These are phyloP conservation scores for Streblospio benedicti DNA, from an alignment of 1,140 invertebrate genomes.

Conservation along the genomic window DNA sequence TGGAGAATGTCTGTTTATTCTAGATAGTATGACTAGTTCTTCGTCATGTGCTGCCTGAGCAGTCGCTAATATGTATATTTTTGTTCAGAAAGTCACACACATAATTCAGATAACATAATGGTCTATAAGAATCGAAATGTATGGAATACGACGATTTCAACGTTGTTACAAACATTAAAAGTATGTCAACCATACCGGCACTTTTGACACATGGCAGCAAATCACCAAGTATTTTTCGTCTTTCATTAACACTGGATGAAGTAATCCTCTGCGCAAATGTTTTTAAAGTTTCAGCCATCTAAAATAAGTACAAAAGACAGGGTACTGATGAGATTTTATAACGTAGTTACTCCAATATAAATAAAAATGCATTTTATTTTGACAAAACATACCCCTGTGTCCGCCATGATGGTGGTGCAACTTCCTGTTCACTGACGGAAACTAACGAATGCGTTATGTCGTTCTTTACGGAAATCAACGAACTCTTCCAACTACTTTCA, in stretches of 20 bases:
- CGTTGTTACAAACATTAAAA: background rate
- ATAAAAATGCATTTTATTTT: constrained; percentile 9
- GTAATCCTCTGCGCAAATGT: constrained; percentile 70
- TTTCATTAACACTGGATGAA: constrained; percentile 64
- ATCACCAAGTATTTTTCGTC: constrained; percentile 61
- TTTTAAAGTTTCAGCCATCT: constrained; percentile 66
- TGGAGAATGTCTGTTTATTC: no score
- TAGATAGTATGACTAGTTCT: no score
- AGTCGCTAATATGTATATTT: no score
- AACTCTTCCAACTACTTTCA: no score
- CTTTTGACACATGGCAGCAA: constrained; percentile 63
- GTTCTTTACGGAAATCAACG: no score
- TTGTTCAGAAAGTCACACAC: no score
- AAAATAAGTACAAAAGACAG: constrained; percentile 29
- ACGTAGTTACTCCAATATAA: background rate
- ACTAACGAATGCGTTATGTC: background rate
- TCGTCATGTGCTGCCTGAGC: no score
- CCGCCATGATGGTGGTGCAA: constrained; percentile 42
- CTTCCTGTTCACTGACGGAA: background rate
- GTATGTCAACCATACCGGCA: constrained; percentile 54
- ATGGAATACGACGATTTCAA: no score
- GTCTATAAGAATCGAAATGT: no score
- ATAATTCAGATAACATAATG: no score
- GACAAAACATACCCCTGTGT: constrained; percentile 38
- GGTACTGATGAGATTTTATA: background rate